A percentile compares a stretch with the other conserved stretches of the same genome.
These are phyloP conservation scores for Conomelus anceps DNA, from an alignment of 2,888 invertebrate genomes.

Conservation along the genomic window DNA sequence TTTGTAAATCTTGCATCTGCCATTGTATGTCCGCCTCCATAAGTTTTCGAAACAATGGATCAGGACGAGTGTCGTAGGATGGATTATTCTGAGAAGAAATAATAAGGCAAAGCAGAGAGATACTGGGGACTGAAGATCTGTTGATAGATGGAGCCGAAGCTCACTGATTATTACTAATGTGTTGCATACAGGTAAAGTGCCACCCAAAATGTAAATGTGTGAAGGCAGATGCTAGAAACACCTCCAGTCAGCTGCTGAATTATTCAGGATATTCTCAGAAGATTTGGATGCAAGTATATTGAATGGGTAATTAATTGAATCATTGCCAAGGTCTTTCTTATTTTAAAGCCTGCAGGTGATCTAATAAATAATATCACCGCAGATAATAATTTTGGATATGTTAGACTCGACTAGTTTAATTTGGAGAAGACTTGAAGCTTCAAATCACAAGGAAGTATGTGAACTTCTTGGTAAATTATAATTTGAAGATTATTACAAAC, in stretches of 20 bases:
- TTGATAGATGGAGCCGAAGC: neutral
- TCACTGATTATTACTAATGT: neutral
- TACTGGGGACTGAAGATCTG: neutral
- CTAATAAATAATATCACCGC: neutral
- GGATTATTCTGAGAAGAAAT: neutral
- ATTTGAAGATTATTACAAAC: no score
- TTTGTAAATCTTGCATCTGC: neutral
- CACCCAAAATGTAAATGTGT: neutral
- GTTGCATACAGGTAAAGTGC: neutral
- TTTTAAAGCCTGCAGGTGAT: neutral
- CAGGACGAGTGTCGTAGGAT: neutral
- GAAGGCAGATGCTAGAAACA: neutral
- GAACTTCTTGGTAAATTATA: no score
- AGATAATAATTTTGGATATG: neutral
- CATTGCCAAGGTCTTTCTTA: neutral
- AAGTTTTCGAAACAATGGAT: neutral
- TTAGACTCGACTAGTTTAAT: no score
- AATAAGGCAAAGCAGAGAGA: neutral
- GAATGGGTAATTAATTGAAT: neutral
- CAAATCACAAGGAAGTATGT: no score
- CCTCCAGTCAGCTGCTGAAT: neutral
- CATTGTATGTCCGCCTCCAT: neutral
- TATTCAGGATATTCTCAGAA: neutral
- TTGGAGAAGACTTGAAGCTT: no score
- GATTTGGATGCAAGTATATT: neutral